Evolutionary conservation across 2,888 invertebrate genomes (phyloP).

Genomic region (Cyclophora punctaria): DNA sequence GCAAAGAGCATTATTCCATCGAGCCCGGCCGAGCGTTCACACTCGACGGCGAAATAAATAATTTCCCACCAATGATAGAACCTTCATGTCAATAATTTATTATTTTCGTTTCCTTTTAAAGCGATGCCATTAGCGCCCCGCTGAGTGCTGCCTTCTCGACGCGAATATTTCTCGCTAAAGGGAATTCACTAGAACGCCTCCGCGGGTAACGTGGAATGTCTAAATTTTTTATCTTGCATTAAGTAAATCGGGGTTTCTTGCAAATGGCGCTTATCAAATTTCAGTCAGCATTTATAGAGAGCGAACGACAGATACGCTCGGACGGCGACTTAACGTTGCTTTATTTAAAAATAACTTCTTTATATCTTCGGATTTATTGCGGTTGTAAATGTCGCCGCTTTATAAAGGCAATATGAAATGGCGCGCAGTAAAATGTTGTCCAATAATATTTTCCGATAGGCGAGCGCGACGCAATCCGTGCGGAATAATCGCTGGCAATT

Average conservation of each 20-base stretch:
- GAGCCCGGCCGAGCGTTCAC: conserved; percentile 21
- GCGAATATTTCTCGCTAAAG: conserved; percentile 46
- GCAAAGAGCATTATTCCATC: conserved; percentile 46
- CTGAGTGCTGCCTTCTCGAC: conserved; percentile 47
- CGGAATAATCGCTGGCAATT: conserved; percentile 23
- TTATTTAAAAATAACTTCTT: too few relatives aligned
- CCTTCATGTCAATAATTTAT: conserved; percentile 66
- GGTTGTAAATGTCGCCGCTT: neutral
- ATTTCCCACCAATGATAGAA: conserved; percentile 45
- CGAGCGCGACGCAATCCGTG: conserved; percentile 5
- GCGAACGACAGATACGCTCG: too few relatives aligned
- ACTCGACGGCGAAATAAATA: conserved; percentile 49
- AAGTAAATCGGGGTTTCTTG: conserved; percentile 37
- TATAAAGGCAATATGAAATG: neutral
- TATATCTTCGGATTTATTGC: neutral
- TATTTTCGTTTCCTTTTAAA: conserved; percentile 64
- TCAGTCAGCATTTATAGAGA: conserved; percentile 13
- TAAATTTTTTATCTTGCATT: conserved; percentile 45
- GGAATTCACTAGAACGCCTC: conserved; percentile 44
- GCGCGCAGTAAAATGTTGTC: neutral
- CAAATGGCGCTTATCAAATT: conserved; percentile 42
- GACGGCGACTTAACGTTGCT: too few relatives aligned
- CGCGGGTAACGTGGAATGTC: conserved; percentile 37
- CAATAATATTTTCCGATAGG: conserved; percentile 3
- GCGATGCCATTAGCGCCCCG: conserved; percentile 55